A percentile compares a stretch with the other conserved stretches of the same genome.
Evolutionary conservation across 2,888 invertebrate genomes (phyloP).

Genomic region (Xestia sexstrigata): DNA sequence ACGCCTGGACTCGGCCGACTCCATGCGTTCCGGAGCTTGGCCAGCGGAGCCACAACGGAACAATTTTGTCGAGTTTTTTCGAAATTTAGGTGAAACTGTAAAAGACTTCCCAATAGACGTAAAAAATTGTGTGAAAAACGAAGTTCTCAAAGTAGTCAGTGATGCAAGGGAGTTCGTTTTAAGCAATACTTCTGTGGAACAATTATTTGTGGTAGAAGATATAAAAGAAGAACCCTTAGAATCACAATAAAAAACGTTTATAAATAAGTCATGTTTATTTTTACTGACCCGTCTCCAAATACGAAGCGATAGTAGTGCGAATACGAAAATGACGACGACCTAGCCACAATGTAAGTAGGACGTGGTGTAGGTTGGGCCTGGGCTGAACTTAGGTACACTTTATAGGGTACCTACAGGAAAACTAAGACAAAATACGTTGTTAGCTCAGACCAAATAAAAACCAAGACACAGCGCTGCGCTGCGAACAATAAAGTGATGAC

Average conservation of each 20-base stretch:
- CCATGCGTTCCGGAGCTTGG: not conserved
- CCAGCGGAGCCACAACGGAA: slow-evolving; percentile 4
- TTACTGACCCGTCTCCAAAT: not conserved
- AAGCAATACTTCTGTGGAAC: slow-evolving; percentile 32
- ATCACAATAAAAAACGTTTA: not conserved
- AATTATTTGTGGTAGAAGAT: slow-evolving; percentile 25
- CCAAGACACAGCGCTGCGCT: no score
- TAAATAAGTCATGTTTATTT: not conserved
- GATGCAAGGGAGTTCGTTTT: slow-evolving; percentile 52
- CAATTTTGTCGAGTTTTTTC: slow-evolving; percentile 31
- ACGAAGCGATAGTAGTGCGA: not conserved
- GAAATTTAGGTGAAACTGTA: slow-evolving; percentile 48
- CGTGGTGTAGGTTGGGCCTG: not conserved
- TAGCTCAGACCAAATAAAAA: no score
- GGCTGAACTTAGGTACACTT: no score
- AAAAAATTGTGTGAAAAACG: slow-evolving; percentile 48
- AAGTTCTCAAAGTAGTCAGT: slow-evolving; percentile 47
- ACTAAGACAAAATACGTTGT: no score
- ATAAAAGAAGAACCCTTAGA: slow-evolving; percentile 25
- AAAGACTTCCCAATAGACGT: slow-evolving; percentile 40
- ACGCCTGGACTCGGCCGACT: not conserved
- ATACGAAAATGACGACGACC: not conserved
- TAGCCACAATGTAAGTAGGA: not conserved
- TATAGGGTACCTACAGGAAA: no score
- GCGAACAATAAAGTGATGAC: no score